Base-by-base conservation (phyloP, 2,113 vertebrate species). In the Rhipidura dahli region DNA sequence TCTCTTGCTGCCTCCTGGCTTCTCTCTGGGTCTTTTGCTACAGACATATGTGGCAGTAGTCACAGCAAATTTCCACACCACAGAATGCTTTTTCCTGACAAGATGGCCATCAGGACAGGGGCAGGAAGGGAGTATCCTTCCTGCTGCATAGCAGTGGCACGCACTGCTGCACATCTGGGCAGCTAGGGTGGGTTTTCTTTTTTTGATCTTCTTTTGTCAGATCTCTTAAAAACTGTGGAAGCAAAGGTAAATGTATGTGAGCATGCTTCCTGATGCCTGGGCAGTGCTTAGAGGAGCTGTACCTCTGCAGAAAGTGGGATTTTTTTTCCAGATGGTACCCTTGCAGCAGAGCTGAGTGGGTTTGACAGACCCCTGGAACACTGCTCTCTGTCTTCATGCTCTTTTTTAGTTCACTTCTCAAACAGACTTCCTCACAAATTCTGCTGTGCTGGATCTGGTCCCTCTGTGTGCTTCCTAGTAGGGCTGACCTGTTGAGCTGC, bases 101-200 rank as follows among this genome's bases (percentile, higher is more conserved):
- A 89, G 81, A 82, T 83, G 72, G 37, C 69, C 60, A 75, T 54
- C 39, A 50, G 83, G 72, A 84, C 1, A 2, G 53, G 59, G 47
- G 51, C 51, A 70, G 93, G 91, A 96, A 96, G 87, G 91, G 78
- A 94, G 89, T 95, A 83, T 91, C 45, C 91, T 95, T 96, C 93
- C 89, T 91, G 59, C 39, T 65, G 39, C 22, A 3, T 13, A 53
- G 81, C 0, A 6, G 49, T 68, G 89, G 33, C 63, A 80, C 0
- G 18, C 42, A 65, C 60, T 2, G 1, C 42, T 64, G 56, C 57
- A 37, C 83, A 89, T 66, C 56, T 92, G 91, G 83, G 64, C 14
- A 60, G 64, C 1, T 10, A 63, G 75, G 61, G 49, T 28, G 44
- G 22, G 9, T 6, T 15, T 82, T 78, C 64, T 9, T 49, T 51